Conservation (phyloP, 2,888 invertebrate genomes). For the Oeneis ivallda region DNA sequence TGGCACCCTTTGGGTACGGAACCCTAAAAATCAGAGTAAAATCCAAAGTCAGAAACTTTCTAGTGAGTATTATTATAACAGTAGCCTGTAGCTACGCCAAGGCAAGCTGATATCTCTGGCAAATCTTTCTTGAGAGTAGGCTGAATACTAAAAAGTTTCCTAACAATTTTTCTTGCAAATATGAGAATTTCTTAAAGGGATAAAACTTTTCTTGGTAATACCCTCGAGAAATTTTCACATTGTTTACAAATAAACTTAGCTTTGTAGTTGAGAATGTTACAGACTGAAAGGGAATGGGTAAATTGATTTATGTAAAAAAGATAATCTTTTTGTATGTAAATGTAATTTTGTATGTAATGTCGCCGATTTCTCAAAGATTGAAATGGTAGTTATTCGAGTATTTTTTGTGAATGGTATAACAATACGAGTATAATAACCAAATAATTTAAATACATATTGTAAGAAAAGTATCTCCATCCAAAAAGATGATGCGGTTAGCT, state of each 20-base stretch:
- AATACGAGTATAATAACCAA: no score
- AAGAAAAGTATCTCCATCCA: no score
- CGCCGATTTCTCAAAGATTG: constrained; percentile 79
- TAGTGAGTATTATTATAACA: not conserved
- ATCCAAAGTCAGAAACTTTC: not conserved
- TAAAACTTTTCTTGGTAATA: constrained; percentile 71
- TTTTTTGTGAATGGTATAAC: no score
- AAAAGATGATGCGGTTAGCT: no score
- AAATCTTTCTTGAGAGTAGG: constrained; percentile 5
- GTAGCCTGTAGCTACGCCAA: not conserved
- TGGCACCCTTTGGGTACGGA: no score
- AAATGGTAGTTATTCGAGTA: constrained; percentile 47
- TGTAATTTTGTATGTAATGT: constrained; percentile 67
- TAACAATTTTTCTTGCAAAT: constrained; percentile 15
- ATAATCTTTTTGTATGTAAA: constrained; percentile 80
- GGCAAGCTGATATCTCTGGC: constrained; percentile 4
- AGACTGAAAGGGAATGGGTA: constrained; percentile 78
- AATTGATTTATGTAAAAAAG: constrained; percentile 80
- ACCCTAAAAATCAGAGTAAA: not conserved
- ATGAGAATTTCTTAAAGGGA: constrained; percentile 10
- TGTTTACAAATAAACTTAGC: constrained; percentile 79
- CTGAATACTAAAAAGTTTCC: constrained; percentile 12
- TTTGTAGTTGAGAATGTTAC: constrained; percentile 72
- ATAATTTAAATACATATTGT: no score
- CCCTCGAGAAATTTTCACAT: constrained; percentile 77